These are phyloP conservation scores for Lomographa bimaculata DNA, from an alignment of 2,888 invertebrate genomes.

Conservation along the genomic window DNA sequence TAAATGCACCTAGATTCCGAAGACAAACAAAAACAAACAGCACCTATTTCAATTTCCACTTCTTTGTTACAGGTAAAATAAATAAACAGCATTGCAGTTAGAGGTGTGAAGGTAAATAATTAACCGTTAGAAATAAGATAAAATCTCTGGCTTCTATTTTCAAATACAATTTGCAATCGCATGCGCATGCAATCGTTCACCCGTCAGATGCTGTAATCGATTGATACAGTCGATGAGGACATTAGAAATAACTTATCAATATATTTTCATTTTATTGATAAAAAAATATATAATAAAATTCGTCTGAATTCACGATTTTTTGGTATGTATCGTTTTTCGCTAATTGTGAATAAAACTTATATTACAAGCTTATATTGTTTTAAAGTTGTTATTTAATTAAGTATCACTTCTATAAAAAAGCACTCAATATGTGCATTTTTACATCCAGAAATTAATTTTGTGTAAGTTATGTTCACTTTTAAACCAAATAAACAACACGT, in stretches of 20 bases:
- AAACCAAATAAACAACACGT: constrained; percentile 62
- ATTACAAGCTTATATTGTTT: too few relatives aligned
- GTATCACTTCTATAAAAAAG: too few relatives aligned
- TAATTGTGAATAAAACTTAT: too few relatives aligned
- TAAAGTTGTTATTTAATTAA: too few relatives aligned
- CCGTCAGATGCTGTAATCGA: background rate
- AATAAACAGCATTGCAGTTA: background rate
- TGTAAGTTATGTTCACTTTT: constrained; percentile 58
- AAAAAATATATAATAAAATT: too few relatives aligned
- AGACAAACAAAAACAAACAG: too few relatives aligned
- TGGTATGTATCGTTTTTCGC: too few relatives aligned
- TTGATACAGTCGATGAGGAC: constrained; percentile 1
- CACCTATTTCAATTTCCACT: background rate
- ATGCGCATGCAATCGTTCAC: background rate
- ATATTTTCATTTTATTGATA: too few relatives aligned
- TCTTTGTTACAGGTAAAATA: background rate
- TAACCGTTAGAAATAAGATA: constrained; percentile 2
- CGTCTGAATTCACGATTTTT: too few relatives aligned
- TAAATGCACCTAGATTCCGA: too few relatives aligned
- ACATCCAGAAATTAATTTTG: constrained; percentile 53
- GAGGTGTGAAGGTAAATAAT: background rate
- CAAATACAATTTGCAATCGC: background rate
- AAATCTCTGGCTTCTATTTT: constrained; percentile 1
- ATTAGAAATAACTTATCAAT: too few relatives aligned
- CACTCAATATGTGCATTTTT: too few relatives aligned